Evolutionary conservation across 2,797 vertebrate genomes (phyloP).

Genomic region (Sebastes iracundus): DNA sequence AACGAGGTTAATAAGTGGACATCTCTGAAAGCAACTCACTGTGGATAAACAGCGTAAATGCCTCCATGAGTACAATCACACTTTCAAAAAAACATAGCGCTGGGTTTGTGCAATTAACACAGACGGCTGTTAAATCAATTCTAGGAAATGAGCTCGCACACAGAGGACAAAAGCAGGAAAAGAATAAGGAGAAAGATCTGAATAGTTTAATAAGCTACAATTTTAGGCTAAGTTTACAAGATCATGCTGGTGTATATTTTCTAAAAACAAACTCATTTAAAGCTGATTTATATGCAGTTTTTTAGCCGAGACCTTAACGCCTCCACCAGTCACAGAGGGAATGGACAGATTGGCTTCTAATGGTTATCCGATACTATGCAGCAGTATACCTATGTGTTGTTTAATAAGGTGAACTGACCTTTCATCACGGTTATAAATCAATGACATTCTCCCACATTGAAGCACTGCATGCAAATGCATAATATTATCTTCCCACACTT

Average conservation of each 20-base stretch:
- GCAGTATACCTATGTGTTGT: slow-evolving; percentile 76
- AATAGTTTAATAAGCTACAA: slow-evolving; percentile 11
- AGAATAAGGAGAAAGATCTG: not conserved
- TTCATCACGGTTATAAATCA: slow-evolving; percentile 81
- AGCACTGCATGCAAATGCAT: slow-evolving; percentile 75
- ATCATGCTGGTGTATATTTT: slow-evolving; percentile 45
- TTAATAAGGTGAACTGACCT: slow-evolving; percentile 82
- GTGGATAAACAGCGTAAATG: not conserved
- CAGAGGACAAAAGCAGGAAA: not conserved
- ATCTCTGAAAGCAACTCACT: not conserved
- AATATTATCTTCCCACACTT: slow-evolving; percentile 65
- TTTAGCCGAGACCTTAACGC: slow-evolving; percentile 60
- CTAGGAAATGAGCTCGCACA: not conserved
- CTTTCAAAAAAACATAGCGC: slow-evolving; percentile 14
- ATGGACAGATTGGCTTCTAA: slow-evolving; percentile 78
- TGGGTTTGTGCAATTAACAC: not conserved
- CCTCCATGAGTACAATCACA: not conserved
- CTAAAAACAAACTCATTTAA: slow-evolving; percentile 71
- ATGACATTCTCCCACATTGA: slow-evolving; percentile 72
- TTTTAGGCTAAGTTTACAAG: slow-evolving; percentile 27
- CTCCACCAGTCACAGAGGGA: slow-evolving; percentile 67
- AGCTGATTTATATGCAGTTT: slow-evolving; percentile 74
- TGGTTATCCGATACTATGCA: slow-evolving; percentile 77
- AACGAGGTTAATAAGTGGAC: slow-evolving; percentile 37
- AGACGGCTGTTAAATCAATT: not conserved